Evolutionary conservation across 2,797 vertebrate species (phyloP), one percentile per base, ranked within the genome.

Genomic region (Forpus xanthops): DNA sequence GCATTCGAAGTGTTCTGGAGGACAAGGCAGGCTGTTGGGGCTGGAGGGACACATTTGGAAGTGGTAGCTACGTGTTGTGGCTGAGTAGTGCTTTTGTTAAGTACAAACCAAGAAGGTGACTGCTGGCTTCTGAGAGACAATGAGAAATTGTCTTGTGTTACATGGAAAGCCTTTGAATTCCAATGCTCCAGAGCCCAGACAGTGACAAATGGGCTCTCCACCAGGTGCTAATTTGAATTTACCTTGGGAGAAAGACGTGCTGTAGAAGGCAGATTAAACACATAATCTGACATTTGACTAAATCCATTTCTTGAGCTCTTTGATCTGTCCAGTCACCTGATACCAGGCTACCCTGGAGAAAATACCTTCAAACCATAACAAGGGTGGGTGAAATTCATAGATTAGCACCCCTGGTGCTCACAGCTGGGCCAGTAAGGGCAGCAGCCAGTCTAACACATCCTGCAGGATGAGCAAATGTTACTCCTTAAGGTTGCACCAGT

Each of bases 151-250:
- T 30, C 53, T 88, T 2, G 1, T 28, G 45, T 42, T 79, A 35
- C 67, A 37, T 0, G 4, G 65, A 30, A 79, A 89, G 27, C 44
- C 33, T 85, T 44, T 62, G 70, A 89, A 93, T 87, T 66, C 33
- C 73, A 82, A 33, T 33, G 42, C 62, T 73, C 33, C 47, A 50
- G 49, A 68, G 76, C 28, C 30, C 56, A 53, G 74, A 37, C 81
- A 37, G 7, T 89, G 94, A 94, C 58, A 78, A 87, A 92, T 70
- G 9, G 67, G 60, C 42, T 87, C 45, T 68, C 52, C 85, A 91
- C 60, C 81, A 92, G 82, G 61, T 95, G 64, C 35, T 85, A 35
- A 65, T 85, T 90, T 79, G 70, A 79, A 93, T 93, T 90, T 93
- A 91, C 67, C 91, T 94, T 78, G 85, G 81, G 86, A 78, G 75